Base-by-base conservation (phyloP, 1,140 invertebrate genomes). In the Meteorus sp. region DNA sequence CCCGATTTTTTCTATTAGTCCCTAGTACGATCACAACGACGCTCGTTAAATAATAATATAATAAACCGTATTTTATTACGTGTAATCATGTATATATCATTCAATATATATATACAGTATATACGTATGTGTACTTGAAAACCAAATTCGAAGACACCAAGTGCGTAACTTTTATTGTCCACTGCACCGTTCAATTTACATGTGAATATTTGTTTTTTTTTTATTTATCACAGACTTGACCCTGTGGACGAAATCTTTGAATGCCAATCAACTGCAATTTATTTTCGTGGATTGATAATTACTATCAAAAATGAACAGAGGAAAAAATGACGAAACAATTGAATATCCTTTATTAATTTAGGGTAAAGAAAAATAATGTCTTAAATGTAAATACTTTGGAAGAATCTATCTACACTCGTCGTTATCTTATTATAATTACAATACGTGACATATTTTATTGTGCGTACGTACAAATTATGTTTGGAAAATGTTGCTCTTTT, bases 381-480 rank as follows among this genome's bases (percentile, higher is more conserved):
- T n/a, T n/a, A n/a, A n/a, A n/a, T n/a, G n/a, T n/a, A n/a, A n/a
- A n/a, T n/a, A n/a, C n/a, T n/a, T n/a, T n/a, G n/a, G n/a, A n/a
- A n/a, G n/a, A n/a, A n/a, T n/a, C n/a, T 17, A 19, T 43, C 15
- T 17, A 17, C 19, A 19, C 11, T 19, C 19, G 17, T 29, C 13
- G 33, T 50, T 50, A 33, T 50, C 33, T 50, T 50, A 50, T 50
- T 50, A 19, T 17, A 50, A 50, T 50, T n/a, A 50, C 15, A 50
- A n/a, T 33, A 15, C 27, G 7, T 50, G 47, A 50, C 11, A 50
- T 50, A 13, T 13, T 31, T 29, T 33, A 50, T 50, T 17, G 20
- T 50, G 35, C 27, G n/a, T 50, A 50, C 47, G 47, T 50, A 50
- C 15, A 50, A 50, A 50, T 33, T 50, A 29, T 33, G 27, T 50